phyloP scores from a whole-genome alignment of 2,888 invertebrate genomes.

The Orthosia gothica region DNA sequence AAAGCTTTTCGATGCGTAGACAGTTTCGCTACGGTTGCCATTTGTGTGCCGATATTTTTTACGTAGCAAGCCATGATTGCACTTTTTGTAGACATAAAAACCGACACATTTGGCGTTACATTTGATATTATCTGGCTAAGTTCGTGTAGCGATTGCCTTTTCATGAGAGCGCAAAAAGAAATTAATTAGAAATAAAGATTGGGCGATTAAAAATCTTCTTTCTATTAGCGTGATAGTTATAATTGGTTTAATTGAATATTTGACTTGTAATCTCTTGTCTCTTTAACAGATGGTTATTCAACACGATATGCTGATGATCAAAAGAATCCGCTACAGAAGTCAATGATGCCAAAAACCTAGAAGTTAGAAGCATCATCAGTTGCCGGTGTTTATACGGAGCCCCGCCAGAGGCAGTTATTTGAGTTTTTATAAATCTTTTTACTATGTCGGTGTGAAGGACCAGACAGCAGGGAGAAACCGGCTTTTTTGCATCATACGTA shows the following conservation, averaged over 20 bases:
- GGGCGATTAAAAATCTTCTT: slow-evolving; percentile 21
- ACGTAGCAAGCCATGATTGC: slow-evolving; percentile 25
- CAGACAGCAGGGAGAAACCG: slow-evolving; percentile 44
- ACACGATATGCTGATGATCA: neutral
- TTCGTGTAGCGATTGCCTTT: slow-evolving; percentile 35
- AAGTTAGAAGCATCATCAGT: slow-evolving; percentile 4
- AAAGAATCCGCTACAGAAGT: slow-evolving; percentile 10
- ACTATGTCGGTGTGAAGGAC: slow-evolving; percentile 38
- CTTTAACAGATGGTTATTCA: neutral
- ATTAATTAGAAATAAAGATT: slow-evolving; percentile 34
- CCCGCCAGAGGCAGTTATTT: neutral
- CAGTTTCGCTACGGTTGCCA: slow-evolving; percentile 30
- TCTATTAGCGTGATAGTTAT: slow-evolving; percentile 16
- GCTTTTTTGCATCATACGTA: slow-evolving; percentile 40
- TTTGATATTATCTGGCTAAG: slow-evolving; percentile 33
- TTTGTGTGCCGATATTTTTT: slow-evolving; percentile 45
- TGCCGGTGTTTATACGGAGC: slow-evolving; percentile 7
- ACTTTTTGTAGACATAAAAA: slow-evolving; percentile 49
- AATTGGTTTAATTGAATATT: slow-evolving; percentile 34
- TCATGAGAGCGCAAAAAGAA: slow-evolving; percentile 17
- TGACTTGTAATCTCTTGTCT: neutral
- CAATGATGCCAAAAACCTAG: neutral
- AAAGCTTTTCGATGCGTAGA: slow-evolving; percentile 22
- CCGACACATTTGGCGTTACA: slow-evolving; percentile 30
- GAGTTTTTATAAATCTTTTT: slow-evolving; percentile 28